Evolutionary conservation across 2,113 vertebrate species (phyloP).

Genomic region (Conger conger): DNA sequence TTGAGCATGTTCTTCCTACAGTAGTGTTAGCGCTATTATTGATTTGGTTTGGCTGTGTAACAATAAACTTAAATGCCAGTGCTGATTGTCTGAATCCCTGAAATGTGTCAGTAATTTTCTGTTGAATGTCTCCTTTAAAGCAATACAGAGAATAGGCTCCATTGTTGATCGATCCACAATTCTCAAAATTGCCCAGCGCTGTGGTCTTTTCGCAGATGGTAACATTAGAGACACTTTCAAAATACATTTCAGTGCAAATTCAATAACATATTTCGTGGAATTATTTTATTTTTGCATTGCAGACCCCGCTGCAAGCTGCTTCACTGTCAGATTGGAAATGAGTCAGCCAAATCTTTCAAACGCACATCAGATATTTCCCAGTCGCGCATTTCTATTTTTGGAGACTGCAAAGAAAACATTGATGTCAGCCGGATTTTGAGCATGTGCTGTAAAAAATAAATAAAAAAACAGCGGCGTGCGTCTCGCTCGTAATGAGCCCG

Average conservation of each 20-base stretch:
- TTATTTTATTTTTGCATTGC: neutral
- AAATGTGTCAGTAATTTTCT: neutral
- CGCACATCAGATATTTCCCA: neutral
- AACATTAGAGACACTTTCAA: neutral
- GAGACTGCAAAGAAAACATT: neutral
- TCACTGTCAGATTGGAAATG: neutral
- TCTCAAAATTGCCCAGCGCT: neutral
- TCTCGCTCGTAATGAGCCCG: neutral
- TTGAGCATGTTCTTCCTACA: neutral
- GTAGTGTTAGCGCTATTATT: neutral
- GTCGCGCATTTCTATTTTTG: neutral
- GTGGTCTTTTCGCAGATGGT: neutral
- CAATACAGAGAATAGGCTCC: neutral
- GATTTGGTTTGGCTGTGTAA: neutral
- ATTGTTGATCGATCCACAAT: neutral
- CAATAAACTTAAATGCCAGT: neutral
- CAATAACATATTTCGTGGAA: neutral
- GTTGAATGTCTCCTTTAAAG: neutral
- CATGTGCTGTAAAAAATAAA: neutral
- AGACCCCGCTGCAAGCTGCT: neutral
- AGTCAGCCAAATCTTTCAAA: neutral
- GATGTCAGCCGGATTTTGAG: slow-evolving; percentile 1
- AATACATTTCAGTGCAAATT: neutral
- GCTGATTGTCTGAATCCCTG: neutral
- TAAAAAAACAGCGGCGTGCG: too few species aligned